phyloP scores from a whole-genome alignment of 92 coral and sea anemone genomes.

The Bergia sp. region DNA sequence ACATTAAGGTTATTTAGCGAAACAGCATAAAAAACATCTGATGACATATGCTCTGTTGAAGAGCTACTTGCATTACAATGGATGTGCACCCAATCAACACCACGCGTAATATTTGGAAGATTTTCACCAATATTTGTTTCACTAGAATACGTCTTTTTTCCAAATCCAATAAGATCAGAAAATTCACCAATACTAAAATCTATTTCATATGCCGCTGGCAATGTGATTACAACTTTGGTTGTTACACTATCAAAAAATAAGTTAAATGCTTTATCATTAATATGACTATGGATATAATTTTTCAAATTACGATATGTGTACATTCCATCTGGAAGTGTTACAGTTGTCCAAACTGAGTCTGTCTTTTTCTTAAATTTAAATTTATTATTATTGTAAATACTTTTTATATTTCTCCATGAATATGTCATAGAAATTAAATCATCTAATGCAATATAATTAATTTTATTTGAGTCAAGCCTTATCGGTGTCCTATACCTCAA shows the following conservation, averaged over 20 bases:
- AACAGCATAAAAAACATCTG: neutral
- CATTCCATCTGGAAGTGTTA: neutral
- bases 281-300: too few species aligned
- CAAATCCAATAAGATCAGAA: neutral
- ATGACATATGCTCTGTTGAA: neutral
- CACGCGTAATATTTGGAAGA: neutral
- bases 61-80: neutral
- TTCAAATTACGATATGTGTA: too few species aligned
- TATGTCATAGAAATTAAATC: neutral
- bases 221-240: neutral
- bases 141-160: neutral
- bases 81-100: neutral
- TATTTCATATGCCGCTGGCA: neutral
- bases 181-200: neutral
- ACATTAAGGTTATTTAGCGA: neutral
- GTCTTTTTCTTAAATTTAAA: too few species aligned
- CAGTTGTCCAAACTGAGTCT: neutral
- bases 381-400: too few species aligned
- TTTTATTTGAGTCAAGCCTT: too few species aligned
- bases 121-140: neutral
- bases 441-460: neutral
- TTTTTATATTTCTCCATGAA: neutral
- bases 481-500: neutral
- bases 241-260: neutral
- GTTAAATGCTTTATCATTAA: too few species aligned